Evolutionary conservation across 2,113 vertebrate genomes (phyloP), one percentile per base, ranked within the genome.

Genomic region (Perognathus longimembris): DNA sequence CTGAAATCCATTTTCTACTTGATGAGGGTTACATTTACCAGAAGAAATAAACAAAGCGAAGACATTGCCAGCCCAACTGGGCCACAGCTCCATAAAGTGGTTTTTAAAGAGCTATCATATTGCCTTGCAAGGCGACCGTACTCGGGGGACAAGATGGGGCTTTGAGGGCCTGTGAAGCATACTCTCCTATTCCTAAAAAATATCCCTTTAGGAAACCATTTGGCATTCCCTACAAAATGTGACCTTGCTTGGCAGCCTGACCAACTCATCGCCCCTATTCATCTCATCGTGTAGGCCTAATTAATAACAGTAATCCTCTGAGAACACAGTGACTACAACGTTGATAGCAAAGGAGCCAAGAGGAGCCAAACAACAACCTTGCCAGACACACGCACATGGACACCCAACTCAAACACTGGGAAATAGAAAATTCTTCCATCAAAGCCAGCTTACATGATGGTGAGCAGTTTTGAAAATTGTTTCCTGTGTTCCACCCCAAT

Each of bases 141-240:
- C 82, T 90, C 36, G 1, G 3, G 73, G 78, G 88, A 90, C 0
- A 0, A 10, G 82, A 50, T 6, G 70, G 82, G 85, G 21, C 92
- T 82, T 74, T 1, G 67, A 67, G 77, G 95, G 30, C 76, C 63
- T 40, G 82, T 6, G 61, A 88, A 83, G 42, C 45, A 71, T 22
- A 63, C 75, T 57, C 85, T 89, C 88, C 83, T 79, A 86, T 85
- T 95, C 80, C 88, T 90, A 67, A 92, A 95, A 95, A 96, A 95
- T 86, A 94, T 90, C 76, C 89, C 80, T 54, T 67, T 67, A 80
- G 95, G 92, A 96, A 95, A 93, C 32, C 82, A 84, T 91, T 95
- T 95, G 94, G 93, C 24, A 0, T 93, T 95, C 95, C 94, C 91
- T 92, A 89, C 90, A 94, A 80, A 96, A 88, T 95, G 93, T 63